These are phyloP conservation scores for Denticeps clupeoides DNA, from an alignment of 2,797 vertebrate genomes.

Conservation along the genomic window DNA sequence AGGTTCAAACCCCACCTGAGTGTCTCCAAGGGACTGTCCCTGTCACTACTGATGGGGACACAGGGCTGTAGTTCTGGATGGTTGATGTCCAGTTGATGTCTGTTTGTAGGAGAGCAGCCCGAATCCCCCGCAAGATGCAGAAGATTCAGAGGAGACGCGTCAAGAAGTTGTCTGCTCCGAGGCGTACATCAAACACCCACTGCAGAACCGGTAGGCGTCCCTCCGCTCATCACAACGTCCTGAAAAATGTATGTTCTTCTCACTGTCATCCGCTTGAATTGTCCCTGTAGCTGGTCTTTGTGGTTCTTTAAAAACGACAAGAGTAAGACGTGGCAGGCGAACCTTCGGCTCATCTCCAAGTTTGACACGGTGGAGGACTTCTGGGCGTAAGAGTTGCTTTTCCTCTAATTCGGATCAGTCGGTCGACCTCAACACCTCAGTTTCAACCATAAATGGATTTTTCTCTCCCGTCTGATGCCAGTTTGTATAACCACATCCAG, in stretches of 20 bases:
- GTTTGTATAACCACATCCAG: slow-evolving; percentile 98
- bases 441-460: background rate
- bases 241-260: too few species aligned
- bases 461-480: slow-evolving; percentile 38
- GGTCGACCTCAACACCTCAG: too few species aligned
- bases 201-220: slow-evolving; percentile 85
- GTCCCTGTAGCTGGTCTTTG: slow-evolving; percentile 82
- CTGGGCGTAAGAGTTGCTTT: slow-evolving; percentile 83
- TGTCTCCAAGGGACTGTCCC: too few species aligned
- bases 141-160: slow-evolving; percentile 64
- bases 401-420: too few species aligned
- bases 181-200: slow-evolving; percentile 92
- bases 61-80: too few species aligned
- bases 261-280: too few species aligned
- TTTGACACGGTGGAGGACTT: slow-evolving; percentile 99
- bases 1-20: too few species aligned
- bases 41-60: too few species aligned
- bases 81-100: background rate
- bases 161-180: slow-evolving; percentile 88
- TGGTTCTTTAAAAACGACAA: slow-evolving; percentile 99
- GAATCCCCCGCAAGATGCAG: slow-evolving; percentile 65
- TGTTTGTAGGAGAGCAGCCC: slow-evolving; percentile 70
- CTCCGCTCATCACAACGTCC: too few species aligned
- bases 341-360: slow-evolving; percentile 94
- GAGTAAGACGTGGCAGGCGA: slow-evolving; percentile 99